Base-by-base conservation (phyloP, 2,113 vertebrate genomes). In the Calypte anna region DNA sequence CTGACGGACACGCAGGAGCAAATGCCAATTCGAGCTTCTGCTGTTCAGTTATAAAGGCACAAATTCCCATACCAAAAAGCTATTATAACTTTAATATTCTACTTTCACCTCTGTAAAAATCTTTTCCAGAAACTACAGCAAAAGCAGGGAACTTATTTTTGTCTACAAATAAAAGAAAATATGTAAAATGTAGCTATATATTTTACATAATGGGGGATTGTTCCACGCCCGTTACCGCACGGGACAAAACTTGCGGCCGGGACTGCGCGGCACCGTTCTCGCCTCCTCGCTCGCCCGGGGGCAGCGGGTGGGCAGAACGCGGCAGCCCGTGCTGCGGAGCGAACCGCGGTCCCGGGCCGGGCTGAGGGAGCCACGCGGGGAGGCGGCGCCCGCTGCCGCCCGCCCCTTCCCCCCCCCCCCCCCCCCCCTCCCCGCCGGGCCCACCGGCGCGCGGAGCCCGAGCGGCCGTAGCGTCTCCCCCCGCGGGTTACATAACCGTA, bases 181-280 rank as follows among this genome's bases (percentile, higher is more conserved):
- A 13, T 40, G 40, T 12, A 40, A 40, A 40, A 40, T 13, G 40
- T 40, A 40, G 40, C 18, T 46, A 46, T 46, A 46, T 19, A 48
- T 23, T 25, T 50, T 12, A 27, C 2, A 7, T 15, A 2, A 3
- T 8, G 5, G 17, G 14, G 4, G 5, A 0, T 1, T 2, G 30
- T 14, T 24, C 36, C 31, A 17, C 18, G 33, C 16, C 12, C 31
- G 24, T 1, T 4, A 23, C 18, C 5, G 28, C 6, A 24, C 8
- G 33, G 66, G 28, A 27, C 66, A n/a, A 27, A 16, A 21, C 0
- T 17, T 27, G 13, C 23, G 44, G 3, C 8, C 1, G 9, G 5
- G 15, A 16, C 40, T 33, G 3, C 22, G 54, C 21, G 7, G 43
- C 3, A 6, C n/a, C 3, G 5, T 51, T 8, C 6, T 20, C 46